A percentile compares a stretch with the other conserved stretches of the same genome.
Evolutionary conservation across 1,140 invertebrate genomes (phyloP).

Genomic region (Yoshiicerus persimilis): DNA sequence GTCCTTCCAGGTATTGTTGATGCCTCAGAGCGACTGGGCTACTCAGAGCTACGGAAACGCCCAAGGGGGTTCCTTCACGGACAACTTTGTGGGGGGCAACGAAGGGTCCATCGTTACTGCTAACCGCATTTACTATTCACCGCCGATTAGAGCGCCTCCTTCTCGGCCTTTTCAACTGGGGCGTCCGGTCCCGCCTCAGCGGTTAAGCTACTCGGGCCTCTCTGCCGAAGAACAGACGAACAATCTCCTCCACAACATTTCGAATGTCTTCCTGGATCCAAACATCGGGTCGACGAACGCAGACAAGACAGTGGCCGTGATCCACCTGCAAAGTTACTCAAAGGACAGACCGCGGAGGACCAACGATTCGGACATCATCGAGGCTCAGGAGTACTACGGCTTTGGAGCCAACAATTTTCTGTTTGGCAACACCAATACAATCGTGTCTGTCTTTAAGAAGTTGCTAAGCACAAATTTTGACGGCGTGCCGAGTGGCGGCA

Average conservation of each 20-base stretch:
- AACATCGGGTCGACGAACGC: neutral
- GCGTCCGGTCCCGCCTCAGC: neutral
- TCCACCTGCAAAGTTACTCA: neutral
- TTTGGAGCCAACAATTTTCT: neutral
- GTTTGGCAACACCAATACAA: neutral
- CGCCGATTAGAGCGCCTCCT: neutral
- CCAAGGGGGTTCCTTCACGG: neutral
- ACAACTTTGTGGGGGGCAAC: neutral
- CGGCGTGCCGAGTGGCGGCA: neutral
- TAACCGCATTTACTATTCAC: neutral
- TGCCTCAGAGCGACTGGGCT: neutral
- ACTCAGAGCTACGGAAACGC: neutral
- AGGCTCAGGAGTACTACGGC: neutral
- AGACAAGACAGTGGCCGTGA: neutral
- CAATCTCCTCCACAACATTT: neutral
- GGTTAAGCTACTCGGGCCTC: neutral
- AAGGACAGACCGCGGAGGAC: neutral
- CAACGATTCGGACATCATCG: neutral
- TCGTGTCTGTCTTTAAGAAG: neutral
- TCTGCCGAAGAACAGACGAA: neutral
- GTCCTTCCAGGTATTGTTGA: neutral
- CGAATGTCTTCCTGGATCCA: neutral
- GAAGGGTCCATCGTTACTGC: neutral
- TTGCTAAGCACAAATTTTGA: neutral
- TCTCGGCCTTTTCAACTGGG: neutral